A percentile compares a stretch with the other conserved stretches of the same genome.
phyloP scores from a whole-genome alignment of 2,797 vertebrate species.

The Melanotaenia pygmaea region DNA sequence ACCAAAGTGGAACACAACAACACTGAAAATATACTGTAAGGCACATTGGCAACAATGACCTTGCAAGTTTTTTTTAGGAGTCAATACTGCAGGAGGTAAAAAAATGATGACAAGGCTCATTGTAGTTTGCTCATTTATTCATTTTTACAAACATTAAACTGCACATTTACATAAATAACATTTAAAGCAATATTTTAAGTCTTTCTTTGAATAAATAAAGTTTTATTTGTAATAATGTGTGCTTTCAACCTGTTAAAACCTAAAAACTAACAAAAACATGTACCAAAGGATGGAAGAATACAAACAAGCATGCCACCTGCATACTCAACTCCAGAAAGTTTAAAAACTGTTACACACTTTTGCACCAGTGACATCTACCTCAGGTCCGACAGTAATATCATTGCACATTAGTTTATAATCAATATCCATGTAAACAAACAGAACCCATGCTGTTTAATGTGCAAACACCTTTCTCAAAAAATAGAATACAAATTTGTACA shows the following conservation, averaged over 20 bases:
- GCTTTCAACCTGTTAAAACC: slow-evolving; percentile 57
- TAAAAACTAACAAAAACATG: slow-evolving; percentile 42
- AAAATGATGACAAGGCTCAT: slow-evolving; percentile 5
- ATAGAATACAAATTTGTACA: slow-evolving; percentile 50
- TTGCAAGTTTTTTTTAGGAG: neutral
- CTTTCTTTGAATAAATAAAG: slow-evolving; percentile 60
- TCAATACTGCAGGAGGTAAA: neutral
- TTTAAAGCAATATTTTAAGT: slow-evolving; percentile 44
- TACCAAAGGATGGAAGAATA: slow-evolving; percentile 39
- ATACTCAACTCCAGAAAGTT: slow-evolving; percentile 57
- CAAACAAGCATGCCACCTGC: slow-evolving; percentile 72
- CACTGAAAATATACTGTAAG: neutral
- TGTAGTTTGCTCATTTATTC: slow-evolving; percentile 42
- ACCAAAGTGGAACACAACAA: slow-evolving; percentile 18
- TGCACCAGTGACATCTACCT: slow-evolving; percentile 63
- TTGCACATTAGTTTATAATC: slow-evolving; percentile 50
- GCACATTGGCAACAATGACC: neutral
- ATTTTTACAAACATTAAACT: slow-evolving; percentile 70
- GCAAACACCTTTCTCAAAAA: slow-evolving; percentile 54
- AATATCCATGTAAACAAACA: slow-evolving; percentile 43
- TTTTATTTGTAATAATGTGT: slow-evolving; percentile 54
- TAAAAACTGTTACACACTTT: slow-evolving; percentile 43
- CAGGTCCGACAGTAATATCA: slow-evolving; percentile 38
- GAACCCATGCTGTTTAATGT: slow-evolving; percentile 50
- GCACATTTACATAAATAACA: slow-evolving; percentile 72